Evolutionary conservation across 2,888 invertebrate genomes (phyloP).

Genomic region (Elysia crispata): DNA sequence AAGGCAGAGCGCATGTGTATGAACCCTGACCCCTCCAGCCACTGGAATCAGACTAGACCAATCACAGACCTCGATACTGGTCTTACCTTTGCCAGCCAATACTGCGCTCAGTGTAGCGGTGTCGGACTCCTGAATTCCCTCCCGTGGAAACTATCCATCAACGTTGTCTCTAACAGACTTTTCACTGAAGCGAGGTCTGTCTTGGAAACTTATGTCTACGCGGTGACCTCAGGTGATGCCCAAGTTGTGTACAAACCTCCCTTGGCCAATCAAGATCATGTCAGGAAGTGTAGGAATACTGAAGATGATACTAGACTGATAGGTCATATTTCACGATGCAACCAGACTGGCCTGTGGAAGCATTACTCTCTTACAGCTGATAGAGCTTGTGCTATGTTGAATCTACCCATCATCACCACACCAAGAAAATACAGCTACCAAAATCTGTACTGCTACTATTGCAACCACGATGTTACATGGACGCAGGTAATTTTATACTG

Average conservation of each 20-base stretch:
- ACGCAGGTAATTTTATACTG: too few relatives aligned
- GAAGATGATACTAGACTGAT: too few relatives aligned
- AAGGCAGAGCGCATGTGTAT: not conserved
- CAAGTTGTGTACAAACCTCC: not conserved
- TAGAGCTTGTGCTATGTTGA: too few relatives aligned
- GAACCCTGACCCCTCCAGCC: not conserved
- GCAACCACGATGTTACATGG: conserved; percentile 22
- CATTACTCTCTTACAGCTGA: too few relatives aligned
- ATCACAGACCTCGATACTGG: conserved; percentile 34
- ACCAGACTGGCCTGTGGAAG: too few relatives aligned
- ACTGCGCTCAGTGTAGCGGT: conserved; percentile 46
- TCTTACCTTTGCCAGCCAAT: conserved; percentile 37
- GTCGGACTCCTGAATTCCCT: not conserved
- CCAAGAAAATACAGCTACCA: not conserved
- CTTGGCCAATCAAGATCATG: not conserved
- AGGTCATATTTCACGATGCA: too few relatives aligned
- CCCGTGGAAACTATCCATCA: conserved; percentile 6
- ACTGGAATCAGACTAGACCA: conserved; percentile 33
- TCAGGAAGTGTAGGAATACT: not conserved
- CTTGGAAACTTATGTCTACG: too few relatives aligned
- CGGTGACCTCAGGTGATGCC: too few relatives aligned
- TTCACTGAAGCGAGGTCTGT: not conserved
- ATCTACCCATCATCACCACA: not conserved
- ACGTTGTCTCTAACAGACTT: too few relatives aligned
- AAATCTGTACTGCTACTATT: conserved; percentile 40